phyloP scores from a whole-genome alignment of 2,888 invertebrate species.

The Sicus ferrugineus region DNA sequence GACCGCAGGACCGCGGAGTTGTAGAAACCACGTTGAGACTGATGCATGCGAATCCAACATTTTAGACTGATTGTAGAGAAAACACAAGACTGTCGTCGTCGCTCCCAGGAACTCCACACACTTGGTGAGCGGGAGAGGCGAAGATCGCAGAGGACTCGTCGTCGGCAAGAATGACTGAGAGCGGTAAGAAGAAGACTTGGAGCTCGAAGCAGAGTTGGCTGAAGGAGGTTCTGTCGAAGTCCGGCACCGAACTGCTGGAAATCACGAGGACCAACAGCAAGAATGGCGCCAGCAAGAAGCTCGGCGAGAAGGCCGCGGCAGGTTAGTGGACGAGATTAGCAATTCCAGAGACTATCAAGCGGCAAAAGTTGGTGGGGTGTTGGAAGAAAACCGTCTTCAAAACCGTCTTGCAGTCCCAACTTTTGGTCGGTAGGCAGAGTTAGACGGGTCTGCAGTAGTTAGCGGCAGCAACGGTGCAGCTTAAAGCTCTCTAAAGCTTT shows the following conservation, averaged over 20 bases:
- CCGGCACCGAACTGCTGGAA: constrained; percentile 62
- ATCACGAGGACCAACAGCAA: constrained; percentile 52
- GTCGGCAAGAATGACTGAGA: constrained; percentile 50
- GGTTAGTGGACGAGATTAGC: too few species aligned
- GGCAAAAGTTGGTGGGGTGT: too few species aligned
- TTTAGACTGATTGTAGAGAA: constrained; percentile 32
- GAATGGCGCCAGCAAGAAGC: constrained; percentile 36
- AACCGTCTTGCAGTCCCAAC: too few species aligned
- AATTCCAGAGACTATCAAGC: too few species aligned
- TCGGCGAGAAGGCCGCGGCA: constrained; percentile 45
- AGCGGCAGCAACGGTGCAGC: too few species aligned
- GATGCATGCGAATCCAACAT: neutral
- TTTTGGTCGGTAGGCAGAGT: too few species aligned
- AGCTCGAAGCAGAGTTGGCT: constrained; percentile 66
- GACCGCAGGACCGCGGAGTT: too few species aligned
- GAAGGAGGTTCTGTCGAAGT: constrained; percentile 66
- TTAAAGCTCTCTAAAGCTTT: neutral
- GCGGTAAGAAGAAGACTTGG: constrained; percentile 56
- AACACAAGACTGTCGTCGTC: constrained; percentile 16
- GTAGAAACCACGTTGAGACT: neutral
- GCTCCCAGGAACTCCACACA: too few species aligned
- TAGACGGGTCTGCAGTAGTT: too few species aligned
- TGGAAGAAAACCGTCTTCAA: too few species aligned
- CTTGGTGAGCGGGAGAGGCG: too few species aligned
- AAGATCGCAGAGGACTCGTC: neutral